phyloP scores from a whole-genome alignment of 2,888 invertebrate species.

The Chymomyza amoena region DNA sequence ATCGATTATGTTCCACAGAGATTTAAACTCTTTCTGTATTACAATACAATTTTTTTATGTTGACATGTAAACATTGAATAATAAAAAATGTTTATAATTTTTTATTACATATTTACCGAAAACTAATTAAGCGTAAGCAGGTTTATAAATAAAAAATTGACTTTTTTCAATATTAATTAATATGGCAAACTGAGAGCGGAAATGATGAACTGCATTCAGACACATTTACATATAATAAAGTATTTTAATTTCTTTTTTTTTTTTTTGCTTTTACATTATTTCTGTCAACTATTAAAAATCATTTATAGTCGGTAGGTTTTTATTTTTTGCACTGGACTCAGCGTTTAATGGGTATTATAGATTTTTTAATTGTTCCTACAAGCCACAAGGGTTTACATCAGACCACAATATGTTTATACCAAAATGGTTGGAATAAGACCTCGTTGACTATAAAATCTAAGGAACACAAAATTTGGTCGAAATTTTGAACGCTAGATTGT shows the following conservation, averaged over 20 bases:
- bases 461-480: no score
- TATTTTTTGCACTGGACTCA: neutral
- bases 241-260: slow-evolving; percentile 45
- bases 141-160: neutral
- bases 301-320: slow-evolving; percentile 20
- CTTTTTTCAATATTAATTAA: neutral
- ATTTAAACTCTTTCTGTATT: neutral
- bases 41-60: neutral
- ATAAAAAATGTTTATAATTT: neutral
- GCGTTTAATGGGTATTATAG: no score
- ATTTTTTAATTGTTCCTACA: no score
- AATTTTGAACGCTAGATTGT: no score
- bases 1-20: neutral
- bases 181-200: neutral
- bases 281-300: slow-evolving; percentile 56
- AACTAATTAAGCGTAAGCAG: neutral
- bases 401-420: no score
- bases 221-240: slow-evolving; percentile 31
- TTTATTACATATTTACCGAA: neutral
- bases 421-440: no score
- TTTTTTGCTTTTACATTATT: slow-evolving; percentile 51
- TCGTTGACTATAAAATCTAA: no score
- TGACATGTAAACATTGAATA: neutral
- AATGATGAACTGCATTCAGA: neutral
- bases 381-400: no score